A percentile compares a stretch with the other conserved stretches of the same genome.
These are phyloP conservation scores for Drosophila paramelanica DNA, from an alignment of 2,888 invertebrate species.

Conservation along the genomic window DNA sequence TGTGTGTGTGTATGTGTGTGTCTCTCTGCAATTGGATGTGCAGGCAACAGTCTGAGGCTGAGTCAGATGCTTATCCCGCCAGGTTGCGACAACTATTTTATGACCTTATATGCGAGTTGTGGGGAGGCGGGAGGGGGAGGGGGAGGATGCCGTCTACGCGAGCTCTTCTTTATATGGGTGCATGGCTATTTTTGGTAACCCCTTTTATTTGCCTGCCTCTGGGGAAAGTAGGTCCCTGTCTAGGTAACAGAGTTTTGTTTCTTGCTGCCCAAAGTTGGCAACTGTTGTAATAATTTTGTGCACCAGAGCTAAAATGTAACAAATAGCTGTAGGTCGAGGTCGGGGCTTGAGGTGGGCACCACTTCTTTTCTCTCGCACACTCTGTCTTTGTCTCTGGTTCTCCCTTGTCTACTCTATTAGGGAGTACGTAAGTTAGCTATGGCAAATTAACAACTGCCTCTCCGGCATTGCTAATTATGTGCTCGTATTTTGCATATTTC, in stretches of 20 bases:
- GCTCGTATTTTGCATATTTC: conserved; percentile 1
- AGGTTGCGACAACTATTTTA: conserved; percentile 79
- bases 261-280: conserved; percentile 46
- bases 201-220: conserved; percentile 49
- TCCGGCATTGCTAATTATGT: conserved; percentile 40
- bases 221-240: conserved; percentile 60
- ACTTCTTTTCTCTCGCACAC: not conserved
- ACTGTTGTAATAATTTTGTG: conserved; percentile 58
- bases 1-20: conserved; percentile 19
- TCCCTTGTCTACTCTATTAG: conserved; percentile 15
- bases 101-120: conserved; percentile 63
- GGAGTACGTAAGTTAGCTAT: conserved; percentile 22
- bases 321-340: conserved; percentile 63
- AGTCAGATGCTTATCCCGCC: conserved; percentile 75
- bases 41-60: conserved; percentile 29
- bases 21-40: conserved; percentile 17
- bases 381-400: not conserved
- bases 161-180: conserved; percentile 62
- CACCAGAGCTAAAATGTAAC: conserved; percentile 58
- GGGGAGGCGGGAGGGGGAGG: not conserved
- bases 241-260: conserved; percentile 38
- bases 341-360: conserved; percentile 17
- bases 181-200: conserved; percentile 70
- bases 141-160: conserved; percentile 20
- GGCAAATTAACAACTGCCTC: conserved; percentile 31